A percentile compares a stretch with the other conserved stretches of the same genome.
Conservation (phyloP, 2,113 vertebrate genomes). For the Seriola aureovittata region DNA sequence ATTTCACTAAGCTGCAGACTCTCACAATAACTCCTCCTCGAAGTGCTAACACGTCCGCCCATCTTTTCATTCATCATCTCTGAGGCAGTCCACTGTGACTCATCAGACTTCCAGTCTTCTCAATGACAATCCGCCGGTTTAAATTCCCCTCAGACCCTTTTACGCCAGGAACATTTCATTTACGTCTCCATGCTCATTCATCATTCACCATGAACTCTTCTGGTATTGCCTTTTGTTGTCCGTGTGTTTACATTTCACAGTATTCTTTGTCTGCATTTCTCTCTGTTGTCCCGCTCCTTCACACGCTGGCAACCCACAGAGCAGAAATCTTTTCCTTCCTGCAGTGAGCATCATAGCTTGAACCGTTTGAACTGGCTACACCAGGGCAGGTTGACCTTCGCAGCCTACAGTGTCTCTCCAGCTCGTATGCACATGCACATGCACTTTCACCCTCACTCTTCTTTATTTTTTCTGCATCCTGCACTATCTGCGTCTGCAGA, state of each 20-base stretch:
- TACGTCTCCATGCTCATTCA: slow-evolving; percentile 15
- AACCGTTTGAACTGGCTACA: slow-evolving; percentile 1
- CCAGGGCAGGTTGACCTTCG: slow-evolving; percentile 31
- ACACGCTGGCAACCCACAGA: slow-evolving; percentile 15
- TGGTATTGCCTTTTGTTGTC: slow-evolving; percentile 27
- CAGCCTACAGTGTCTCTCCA: slow-evolving; percentile 17
- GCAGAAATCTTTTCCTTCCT: slow-evolving; percentile 23
- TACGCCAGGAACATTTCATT: slow-evolving; percentile 27
- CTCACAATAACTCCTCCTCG: slow-evolving; percentile 11
- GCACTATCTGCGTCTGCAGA: not conserved
- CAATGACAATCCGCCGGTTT: not conserved
- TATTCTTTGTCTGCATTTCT: slow-evolving; percentile 4
- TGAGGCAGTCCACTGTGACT: slow-evolving; percentile 23
- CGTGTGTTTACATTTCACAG: slow-evolving; percentile 19
- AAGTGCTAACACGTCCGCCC: not conserved
- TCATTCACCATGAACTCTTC: slow-evolving; percentile 15
- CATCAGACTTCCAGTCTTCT: slow-evolving; percentile 17
- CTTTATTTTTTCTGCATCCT: not conserved
- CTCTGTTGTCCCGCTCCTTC: slow-evolving; percentile 16
- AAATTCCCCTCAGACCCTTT: not conserved
- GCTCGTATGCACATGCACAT: not conserved
- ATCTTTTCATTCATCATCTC: slow-evolving; percentile 32
- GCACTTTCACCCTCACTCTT: not conserved
- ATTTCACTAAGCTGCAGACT: slow-evolving; percentile 34
- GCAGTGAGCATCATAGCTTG: slow-evolving; percentile 4